Evolutionary conservation across 2,888 invertebrate genomes (phyloP), one percentile per base, ranked within the genome.

Genomic region (Limnephilus marmoratus): DNA sequence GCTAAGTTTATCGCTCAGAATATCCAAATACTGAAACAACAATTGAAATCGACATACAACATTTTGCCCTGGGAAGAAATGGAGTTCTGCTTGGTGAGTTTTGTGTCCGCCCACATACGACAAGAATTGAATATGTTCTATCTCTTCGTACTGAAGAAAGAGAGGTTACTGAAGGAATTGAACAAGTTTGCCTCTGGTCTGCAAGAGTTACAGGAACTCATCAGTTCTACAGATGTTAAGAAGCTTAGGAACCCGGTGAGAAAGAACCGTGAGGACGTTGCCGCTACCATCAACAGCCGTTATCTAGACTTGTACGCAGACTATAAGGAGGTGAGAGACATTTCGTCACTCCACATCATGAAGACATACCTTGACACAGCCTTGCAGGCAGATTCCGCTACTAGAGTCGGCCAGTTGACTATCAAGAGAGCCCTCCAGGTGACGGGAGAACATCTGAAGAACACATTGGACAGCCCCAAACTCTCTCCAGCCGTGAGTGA

Each of bases 11-110:
- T 82, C 31, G 82, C 82, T 31, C 34, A 18, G 34, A 83, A 83
- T 83, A 83, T 83, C 3, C 83, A 83, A 7, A 83, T 29, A 34
- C 7, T 83, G 34, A 83, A 83, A 37, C 83, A 34, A 83, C 29
- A 31, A 37, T 37, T 34, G 37, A 37, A 83, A 13, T 83, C 7
- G 7, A 34, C n/a, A 0, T 31, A 31, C 34, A 5, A 31, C 29
- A n/a, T 29, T 5, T 31, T 83, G 13, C 83, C 83, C 45, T 86
- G 86, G 86, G 49, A 86, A 15, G 86, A 86, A n/a, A 86, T 86
- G 86, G 86, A 86, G 29, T 86, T 86, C 49, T 86, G 86, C 49
- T 29, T 86, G n/a, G 86, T 45, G 86, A 41, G 49, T 49, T 86
- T 86, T 49, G n/a, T 86, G 29, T 45, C 86, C 29, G 49, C 86